Evolutionary conservation across 2,888 invertebrate species (phyloP).

Genomic region (Hyles lineata): DNA sequence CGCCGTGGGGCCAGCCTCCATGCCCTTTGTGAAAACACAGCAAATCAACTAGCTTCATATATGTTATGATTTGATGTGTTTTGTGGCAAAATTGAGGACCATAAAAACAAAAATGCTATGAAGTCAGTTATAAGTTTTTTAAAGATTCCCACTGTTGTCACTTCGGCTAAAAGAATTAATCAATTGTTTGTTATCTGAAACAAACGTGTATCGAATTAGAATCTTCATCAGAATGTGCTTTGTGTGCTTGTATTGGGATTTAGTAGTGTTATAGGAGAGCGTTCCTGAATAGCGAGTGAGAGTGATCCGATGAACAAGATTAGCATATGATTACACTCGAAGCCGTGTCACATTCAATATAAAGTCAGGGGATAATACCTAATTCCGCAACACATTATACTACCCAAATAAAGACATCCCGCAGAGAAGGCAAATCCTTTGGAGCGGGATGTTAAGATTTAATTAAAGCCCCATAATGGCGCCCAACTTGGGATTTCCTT

Average conservation of each 20-base stretch:
- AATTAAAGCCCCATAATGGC: conserved; percentile 5
- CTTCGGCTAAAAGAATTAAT: no score
- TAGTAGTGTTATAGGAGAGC: neutral
- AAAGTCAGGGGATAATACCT: conserved; percentile 2
- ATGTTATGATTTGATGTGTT: neutral
- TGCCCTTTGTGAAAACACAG: neutral
- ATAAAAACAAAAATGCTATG: no score
- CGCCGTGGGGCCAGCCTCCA: neutral
- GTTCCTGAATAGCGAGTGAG: neutral
- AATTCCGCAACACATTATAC: conserved; percentile 6
- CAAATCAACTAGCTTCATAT: neutral
- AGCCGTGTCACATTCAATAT: conserved; percentile 17
- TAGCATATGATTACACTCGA: conserved; percentile 7
- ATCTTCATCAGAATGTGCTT: neutral
- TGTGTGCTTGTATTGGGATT: neutral
- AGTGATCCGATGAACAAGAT: conserved; percentile 4
- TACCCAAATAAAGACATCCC: conserved; percentile 16
- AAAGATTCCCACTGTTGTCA: no score
- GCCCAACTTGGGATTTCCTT: conserved; percentile 11
- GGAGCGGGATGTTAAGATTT: conserved; percentile 8
- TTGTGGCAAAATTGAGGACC: no score
- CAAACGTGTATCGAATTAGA: neutral
- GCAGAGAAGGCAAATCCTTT: conserved; percentile 2
- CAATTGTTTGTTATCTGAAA: no score
- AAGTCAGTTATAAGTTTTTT: no score